Conservation (phyloP, 2,888 invertebrate species). For the Plagodis pulveraria region DNA sequence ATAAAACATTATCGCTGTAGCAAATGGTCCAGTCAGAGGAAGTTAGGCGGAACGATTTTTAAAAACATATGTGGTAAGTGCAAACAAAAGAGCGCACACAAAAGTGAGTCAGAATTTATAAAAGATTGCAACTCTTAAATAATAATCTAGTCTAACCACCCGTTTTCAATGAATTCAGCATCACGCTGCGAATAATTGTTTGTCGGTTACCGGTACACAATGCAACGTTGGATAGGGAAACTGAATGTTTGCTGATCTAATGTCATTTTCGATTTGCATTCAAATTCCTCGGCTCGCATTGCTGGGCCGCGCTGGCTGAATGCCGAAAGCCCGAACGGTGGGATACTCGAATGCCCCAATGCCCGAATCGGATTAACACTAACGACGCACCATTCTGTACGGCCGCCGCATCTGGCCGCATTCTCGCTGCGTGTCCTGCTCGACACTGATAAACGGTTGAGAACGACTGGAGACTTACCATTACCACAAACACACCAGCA, state of each 20-base stretch:
- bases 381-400: constrained; percentile 78
- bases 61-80: background rate
- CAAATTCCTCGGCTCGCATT: constrained; percentile 72
- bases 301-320: constrained; percentile 55
- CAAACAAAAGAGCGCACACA: background rate
- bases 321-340: constrained; percentile 55
- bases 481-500: constrained; percentile 35
- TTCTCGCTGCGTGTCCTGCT: constrained; percentile 50
- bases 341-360: constrained; percentile 64
- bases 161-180: constrained; percentile 28
- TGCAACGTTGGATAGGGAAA: constrained; percentile 64
- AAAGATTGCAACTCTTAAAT: constrained; percentile 16
- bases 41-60: constrained; percentile 29
- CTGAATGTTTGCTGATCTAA: constrained; percentile 78
- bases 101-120: constrained; percentile 12
- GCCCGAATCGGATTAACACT: constrained; percentile 78
- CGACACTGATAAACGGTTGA: constrained; percentile 58
- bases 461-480: constrained; percentile 22
- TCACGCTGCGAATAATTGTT: constrained; percentile 50
- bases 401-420: constrained; percentile 53
- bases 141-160: constrained; percentile 9
- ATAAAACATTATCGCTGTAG: constrained; percentile 54
- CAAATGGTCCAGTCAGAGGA: constrained; percentile 35
- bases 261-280: constrained; percentile 82
- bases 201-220: constrained; percentile 55